phyloP scores from a whole-genome alignment of 2,113 vertebrate species.

The Phalacrocorax carbo region DNA sequence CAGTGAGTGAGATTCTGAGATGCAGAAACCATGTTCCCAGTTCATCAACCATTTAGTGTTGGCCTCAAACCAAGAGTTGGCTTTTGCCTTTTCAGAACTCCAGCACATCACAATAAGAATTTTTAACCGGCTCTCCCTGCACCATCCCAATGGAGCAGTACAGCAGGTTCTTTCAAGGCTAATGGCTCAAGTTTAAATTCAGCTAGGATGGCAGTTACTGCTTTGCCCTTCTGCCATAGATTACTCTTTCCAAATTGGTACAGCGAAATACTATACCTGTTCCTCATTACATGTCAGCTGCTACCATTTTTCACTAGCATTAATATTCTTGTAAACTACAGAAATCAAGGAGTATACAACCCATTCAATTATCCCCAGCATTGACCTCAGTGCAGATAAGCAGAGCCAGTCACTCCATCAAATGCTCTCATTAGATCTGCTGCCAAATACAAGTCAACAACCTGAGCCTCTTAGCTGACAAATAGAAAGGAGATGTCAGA shows the following conservation, averaged over 20 bases:
- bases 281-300: background rate
- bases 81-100: background rate
- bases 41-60: background rate
- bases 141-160: background rate
- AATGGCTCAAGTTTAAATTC: background rate
- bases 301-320: background rate
- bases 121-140: background rate
- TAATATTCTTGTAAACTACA: background rate
- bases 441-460: conserved; percentile 4
- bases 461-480: background rate
- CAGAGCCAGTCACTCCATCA: background rate
- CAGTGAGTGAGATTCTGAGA: background rate
- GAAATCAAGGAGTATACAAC: background rate
- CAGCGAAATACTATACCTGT: background rate
- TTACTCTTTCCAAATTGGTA: background rate
- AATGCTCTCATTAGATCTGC: background rate
- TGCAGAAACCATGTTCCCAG: background rate
- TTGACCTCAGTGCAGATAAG: background rate
- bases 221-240: background rate
- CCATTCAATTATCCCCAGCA: background rate
- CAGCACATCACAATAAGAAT: background rate
- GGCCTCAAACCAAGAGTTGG: background rate
- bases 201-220: background rate
- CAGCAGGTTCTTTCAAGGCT: background rate
- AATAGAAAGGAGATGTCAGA: background rate